Base-by-base conservation (phyloP, 2,113 vertebrate species). In the Prinia subflava region DNA sequence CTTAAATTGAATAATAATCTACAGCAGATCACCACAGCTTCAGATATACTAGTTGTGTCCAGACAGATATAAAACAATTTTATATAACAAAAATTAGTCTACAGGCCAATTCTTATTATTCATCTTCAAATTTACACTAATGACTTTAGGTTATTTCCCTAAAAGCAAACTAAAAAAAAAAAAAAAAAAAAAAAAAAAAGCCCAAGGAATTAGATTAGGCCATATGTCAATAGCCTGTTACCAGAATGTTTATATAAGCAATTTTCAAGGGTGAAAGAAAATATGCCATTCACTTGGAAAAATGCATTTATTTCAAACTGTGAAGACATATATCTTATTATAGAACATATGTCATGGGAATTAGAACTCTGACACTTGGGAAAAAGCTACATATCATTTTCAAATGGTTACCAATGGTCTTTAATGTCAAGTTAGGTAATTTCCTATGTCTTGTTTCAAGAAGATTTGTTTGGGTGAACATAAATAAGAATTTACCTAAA, bases 261-360 rank as follows among this genome's bases (percentile, higher is more conserved):
- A 15, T 89, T 94, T 94, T 84, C 73, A 87, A 95, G 62, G 41
- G 81, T 91, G 70, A 81, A 92, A 94, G 63, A 94, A 96, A 96
- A 92, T 90, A 93, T 90, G 86, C 42, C 83, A 89, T 87, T 97
- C 83, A 92, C 41, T 88, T 3, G 0, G 50, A 89, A 95, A 96
- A 94, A 85, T 70, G 33, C 7, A 74, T 83, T 83, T 80, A 89
- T 92, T 94, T 92, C 75, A 80, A 92, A 92, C 67, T 85, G 25
- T 74, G 76, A 90, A 55, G 68, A 77, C 6, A 6, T 95, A 53
- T 95, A 85, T 90, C 70, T 95, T 94, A 49, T 85, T 95, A 88
- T 83, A 90, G 79, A 96, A 71, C 75, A 90, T 88, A 88, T 91
- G 82, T 19, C 71, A 69, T 35, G 23, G 75, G 31, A 94, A 83